Evolutionary conservation across 2,113 vertebrate species (phyloP).

Genomic region (Channa argus): DNA sequence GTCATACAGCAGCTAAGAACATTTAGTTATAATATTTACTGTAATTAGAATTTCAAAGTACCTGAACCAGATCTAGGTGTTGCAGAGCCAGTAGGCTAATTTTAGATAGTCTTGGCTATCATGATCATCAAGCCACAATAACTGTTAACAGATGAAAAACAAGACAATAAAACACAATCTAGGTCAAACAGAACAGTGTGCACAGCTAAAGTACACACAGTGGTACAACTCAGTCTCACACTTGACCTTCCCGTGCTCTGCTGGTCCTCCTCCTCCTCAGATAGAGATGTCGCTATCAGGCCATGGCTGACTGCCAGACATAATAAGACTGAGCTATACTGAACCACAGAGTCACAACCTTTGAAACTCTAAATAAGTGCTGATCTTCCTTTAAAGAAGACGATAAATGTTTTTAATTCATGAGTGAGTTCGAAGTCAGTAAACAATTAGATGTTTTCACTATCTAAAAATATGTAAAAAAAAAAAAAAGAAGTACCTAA

Average conservation of each 20-base stretch:
- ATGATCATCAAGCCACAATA: not conserved
- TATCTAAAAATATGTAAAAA: not conserved
- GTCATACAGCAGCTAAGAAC: not conserved
- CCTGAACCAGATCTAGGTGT: too few relatives aligned
- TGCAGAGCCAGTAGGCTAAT: too few relatives aligned
- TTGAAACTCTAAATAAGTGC: slow-evolving; percentile 26
- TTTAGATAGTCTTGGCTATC: too few relatives aligned
- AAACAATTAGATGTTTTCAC: too few relatives aligned
- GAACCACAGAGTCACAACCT: slow-evolving; percentile 45
- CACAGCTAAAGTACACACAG: not conserved
- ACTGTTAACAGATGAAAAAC: not conserved
- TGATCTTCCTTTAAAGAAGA: not conserved
- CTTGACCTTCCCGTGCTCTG: not conserved
- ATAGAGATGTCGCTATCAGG: slow-evolving; percentile 20
- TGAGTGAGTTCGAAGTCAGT: too few relatives aligned
- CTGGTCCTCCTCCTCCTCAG: not conserved
- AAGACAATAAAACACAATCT: not conserved
- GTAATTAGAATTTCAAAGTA: too few relatives aligned
- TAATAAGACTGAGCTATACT: slow-evolving; percentile 41
- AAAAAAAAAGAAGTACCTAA: not conserved
- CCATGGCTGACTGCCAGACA: slow-evolving; percentile 27
- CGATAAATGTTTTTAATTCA: too few relatives aligned
- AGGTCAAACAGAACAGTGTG: slow-evolving; percentile 3
- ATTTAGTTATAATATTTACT: not conserved
- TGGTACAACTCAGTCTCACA: not conserved